A percentile compares a stretch with the other conserved stretches of the same genome.
Conservation (phyloP, 64 coral and sea anemone species). For the Stichodactyla helianthus region DNA sequence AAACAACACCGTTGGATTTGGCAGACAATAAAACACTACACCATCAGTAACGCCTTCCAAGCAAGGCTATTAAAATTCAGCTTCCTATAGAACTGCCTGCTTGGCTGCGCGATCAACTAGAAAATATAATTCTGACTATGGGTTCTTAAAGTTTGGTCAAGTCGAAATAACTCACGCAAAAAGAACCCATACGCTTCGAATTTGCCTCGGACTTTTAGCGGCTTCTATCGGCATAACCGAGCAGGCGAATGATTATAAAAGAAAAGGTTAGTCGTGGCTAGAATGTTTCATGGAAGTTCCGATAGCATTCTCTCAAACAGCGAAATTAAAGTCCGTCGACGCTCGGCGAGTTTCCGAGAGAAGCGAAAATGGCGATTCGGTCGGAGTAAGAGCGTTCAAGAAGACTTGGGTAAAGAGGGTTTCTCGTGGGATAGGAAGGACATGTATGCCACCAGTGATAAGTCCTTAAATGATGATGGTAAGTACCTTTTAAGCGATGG, state of each 20-base stretch:
- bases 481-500: background rate
- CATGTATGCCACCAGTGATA: background rate
- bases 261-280: background rate
- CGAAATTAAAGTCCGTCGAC: background rate
- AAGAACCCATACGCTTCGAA: background rate
- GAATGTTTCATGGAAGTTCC: background rate
- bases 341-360: conserved; percentile 10
- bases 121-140: conserved; percentile 18
- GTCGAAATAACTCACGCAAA: background rate
- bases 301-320: background rate
- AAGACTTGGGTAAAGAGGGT: background rate
- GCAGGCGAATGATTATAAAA: background rate
- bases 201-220: background rate
- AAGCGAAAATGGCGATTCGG: conserved; percentile 17
- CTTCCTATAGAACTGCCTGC: background rate
- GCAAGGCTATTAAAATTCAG: background rate
- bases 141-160: background rate
- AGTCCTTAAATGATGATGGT: conserved; percentile 21
- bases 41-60: background rate
- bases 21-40: background rate
- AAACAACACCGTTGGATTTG: background rate
- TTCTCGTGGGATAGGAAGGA: conserved; percentile 22
- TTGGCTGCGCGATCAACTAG: conserved; percentile 15
- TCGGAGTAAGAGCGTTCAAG: background rate
- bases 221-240: background rate